Percentiles rank a stretch among this genome's conserved stretches.
Conservation (phyloP, 2,797 vertebrate species). For the Semotilus atromaculatus region DNA sequence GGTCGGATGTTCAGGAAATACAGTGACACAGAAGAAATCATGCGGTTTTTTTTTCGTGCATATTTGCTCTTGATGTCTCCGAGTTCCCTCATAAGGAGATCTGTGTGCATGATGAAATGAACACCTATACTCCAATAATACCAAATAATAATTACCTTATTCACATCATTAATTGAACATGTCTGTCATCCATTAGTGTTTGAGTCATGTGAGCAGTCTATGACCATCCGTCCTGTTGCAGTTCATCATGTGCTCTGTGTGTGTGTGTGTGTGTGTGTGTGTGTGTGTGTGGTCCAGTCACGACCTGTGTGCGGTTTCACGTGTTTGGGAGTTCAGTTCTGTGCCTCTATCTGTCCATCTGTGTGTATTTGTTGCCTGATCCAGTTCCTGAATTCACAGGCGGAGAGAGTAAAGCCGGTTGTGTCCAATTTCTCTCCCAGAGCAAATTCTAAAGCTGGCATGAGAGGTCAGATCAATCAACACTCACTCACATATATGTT, state of each 20-base stretch:
- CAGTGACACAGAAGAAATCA: slow-evolving; percentile 13
- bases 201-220: not conserved
- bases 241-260: slow-evolving; percentile 4
- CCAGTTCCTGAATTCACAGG: not conserved
- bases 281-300: not conserved
- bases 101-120: not conserved
- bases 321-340: not conserved
- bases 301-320: not conserved
- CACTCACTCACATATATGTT: not conserved
- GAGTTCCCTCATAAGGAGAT: not conserved
- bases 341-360: slow-evolving; percentile 6
- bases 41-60: not conserved
- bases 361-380: slow-evolving; percentile 7
- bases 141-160: not conserved
- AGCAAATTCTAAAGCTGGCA: not conserved
- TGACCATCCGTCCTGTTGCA: not conserved
- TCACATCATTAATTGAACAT: not conserved
- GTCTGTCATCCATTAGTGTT: not conserved
- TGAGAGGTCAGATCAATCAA: slow-evolving; percentile 6
- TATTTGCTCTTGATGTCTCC: slow-evolving; percentile 27
- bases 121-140: not conserved
- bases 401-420: not conserved
- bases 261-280: not conserved
- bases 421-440: slow-evolving; percentile 12
- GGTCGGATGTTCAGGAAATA: slow-evolving; percentile 36